Evolutionary conservation across 2,888 invertebrate genomes (phyloP), one percentile per base, ranked within the genome.

Genomic region (Microctonus aethiopoides): DNA sequence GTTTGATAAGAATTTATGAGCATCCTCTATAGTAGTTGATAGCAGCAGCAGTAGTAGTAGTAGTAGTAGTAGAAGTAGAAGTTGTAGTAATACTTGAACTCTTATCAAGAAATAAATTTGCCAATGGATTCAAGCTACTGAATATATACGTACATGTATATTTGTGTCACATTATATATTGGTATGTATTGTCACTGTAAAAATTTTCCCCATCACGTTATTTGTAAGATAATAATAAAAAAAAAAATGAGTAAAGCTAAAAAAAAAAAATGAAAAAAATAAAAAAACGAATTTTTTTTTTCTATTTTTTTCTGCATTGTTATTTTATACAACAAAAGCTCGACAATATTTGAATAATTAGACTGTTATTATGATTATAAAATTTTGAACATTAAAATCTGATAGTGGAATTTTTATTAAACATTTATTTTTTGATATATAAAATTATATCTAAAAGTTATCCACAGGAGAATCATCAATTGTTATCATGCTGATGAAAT

Each of bases 1-100:
- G 60, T 61, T 60, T 61, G 67, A 67, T 67, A 67, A 54, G 61
- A 67, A 67, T 67, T 67, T 67, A 52, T 51, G 60, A 60, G 51
- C 26, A 51, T 51, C 34, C 46, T 26, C 34, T 13, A 39, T 39
- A 39, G 39, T 13, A 39, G 39, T 39, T 39, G 39, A n/a, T 39
- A n/a, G n/a, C n/a, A 39, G 39, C 26, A 56, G 56, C 56, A n/a
- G 56, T 26, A n/a, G n/a, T n/a, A n/a, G n/a, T n/a, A n/a, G n/a
- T n/a, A n/a, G n/a, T n/a, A n/a, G n/a, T n/a, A n/a, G n/a, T n/a
- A n/a, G n/a, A n/a, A n/a, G n/a, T n/a, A n/a, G n/a, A n/a, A n/a
- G n/a, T n/a, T n/a, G n/a, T n/a, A n/a, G n/a, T n/a, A n/a, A n/a
- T n/a, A 67, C 59, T 67, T 20, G 29, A 57, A 66, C 57, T 66